phyloP scores from a whole-genome alignment of 2,888 invertebrate genomes.

The Drosophila cracens region DNA sequence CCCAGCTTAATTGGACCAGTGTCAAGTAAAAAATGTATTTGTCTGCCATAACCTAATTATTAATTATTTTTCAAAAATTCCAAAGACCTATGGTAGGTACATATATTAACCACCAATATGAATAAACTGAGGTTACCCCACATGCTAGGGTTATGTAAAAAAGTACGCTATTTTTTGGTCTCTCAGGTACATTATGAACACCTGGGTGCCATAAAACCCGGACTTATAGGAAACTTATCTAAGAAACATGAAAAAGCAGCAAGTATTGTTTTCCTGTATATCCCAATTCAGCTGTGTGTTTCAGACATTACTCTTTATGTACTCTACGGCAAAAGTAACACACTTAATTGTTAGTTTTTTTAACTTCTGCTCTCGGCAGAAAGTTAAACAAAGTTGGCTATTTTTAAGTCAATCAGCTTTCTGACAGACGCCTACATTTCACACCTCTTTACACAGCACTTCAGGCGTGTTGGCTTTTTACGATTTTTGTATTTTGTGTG shows the following conservation, averaged over 20 bases:
- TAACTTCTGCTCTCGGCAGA: slow-evolving; percentile 23
- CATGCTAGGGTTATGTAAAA: too few relatives aligned
- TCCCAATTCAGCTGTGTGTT: not conserved
- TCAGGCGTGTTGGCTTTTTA: slow-evolving; percentile 4
- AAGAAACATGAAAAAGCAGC: not conserved
- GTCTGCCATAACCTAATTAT: too few relatives aligned
- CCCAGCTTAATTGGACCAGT: too few relatives aligned
- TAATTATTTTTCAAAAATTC: too few relatives aligned
- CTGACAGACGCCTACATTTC: slow-evolving; percentile 19
- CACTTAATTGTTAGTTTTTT: slow-evolving; percentile 2
- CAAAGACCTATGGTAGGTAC: too few relatives aligned
- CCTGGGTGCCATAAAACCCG: too few relatives aligned
- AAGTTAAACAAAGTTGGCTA: not conserved
- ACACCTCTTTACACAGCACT: not conserved
- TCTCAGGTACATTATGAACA: too few relatives aligned
- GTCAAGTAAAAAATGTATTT: too few relatives aligned
- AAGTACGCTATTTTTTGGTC: too few relatives aligned
- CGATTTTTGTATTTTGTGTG: not conserved
- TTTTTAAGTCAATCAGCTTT: slow-evolving; percentile 33
- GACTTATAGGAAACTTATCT: not conserved
- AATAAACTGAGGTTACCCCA: too few relatives aligned
- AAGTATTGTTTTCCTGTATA: not conserved
- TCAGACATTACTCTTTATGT: not conserved
- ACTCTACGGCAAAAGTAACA: not conserved
- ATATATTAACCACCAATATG: too few relatives aligned